Percentiles rank a stretch among this genome's conserved stretches.
phyloP scores from a whole-genome alignment of 2,113 vertebrate genomes.

The Uria aalge region DNA sequence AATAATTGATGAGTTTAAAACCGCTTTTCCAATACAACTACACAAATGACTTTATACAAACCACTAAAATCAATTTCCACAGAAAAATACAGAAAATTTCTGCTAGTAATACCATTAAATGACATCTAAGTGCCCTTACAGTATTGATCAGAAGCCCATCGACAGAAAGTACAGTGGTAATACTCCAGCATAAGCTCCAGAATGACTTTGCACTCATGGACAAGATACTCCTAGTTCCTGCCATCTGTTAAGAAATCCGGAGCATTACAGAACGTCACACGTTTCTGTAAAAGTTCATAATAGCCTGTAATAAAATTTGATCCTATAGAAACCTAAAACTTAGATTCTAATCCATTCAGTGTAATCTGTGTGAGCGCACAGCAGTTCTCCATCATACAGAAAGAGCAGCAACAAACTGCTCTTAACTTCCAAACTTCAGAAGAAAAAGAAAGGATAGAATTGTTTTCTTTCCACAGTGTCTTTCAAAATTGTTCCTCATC shows the following conservation, averaged over 20 bases:
- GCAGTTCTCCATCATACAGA: background rate
- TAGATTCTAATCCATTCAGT: background rate
- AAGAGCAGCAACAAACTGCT: background rate
- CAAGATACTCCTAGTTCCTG: background rate
- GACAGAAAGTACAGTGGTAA: background rate
- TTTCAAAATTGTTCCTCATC: background rate
- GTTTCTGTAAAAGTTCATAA: background rate
- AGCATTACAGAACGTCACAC: background rate
- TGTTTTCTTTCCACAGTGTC: background rate
- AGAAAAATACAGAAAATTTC: background rate
- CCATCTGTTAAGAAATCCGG: background rate
- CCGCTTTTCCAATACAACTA: background rate
- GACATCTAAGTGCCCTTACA: background rate
- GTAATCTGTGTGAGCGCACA: background rate
- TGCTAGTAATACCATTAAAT: background rate
- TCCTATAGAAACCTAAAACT: background rate
- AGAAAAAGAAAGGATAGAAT: background rate
- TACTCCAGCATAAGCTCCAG: background rate
- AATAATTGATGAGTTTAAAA: conserved; percentile 43
- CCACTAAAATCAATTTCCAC: background rate
- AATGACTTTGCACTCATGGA: background rate
- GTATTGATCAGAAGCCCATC: background rate
- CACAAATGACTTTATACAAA: background rate
- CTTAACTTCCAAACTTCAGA: background rate
- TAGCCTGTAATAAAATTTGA: background rate